Evolutionary conservation across 2,888 invertebrate genomes (phyloP).

Genomic region (Luperina testacea): DNA sequence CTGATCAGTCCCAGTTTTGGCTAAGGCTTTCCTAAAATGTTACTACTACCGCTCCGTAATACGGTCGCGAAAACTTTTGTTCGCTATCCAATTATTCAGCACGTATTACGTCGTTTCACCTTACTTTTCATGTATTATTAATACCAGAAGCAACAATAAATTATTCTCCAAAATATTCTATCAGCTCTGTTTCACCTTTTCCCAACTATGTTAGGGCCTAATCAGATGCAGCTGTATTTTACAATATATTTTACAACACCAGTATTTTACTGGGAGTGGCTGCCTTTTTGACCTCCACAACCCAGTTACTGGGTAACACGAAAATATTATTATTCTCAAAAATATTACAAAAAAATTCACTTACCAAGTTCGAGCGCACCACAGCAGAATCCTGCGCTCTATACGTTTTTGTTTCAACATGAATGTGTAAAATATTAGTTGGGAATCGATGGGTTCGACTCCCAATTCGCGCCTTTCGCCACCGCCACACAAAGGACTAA

Average conservation of each 20-base stretch:
- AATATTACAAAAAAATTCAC: slow-evolving; percentile 1
- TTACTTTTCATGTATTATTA: not conserved
- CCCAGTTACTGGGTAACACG: not conserved
- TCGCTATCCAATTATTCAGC: not conserved
- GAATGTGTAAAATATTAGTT: slow-evolving; percentile 83
- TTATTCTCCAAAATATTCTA: not conserved
- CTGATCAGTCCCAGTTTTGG: not conserved
- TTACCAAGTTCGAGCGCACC: slow-evolving; percentile 47
- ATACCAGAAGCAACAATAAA: not conserved
- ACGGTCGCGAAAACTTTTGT: not conserved
- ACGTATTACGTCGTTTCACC: not conserved
- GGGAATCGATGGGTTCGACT: slow-evolving; percentile 75
- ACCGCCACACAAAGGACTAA: slow-evolving; percentile 53
- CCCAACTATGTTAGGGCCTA: not conserved
- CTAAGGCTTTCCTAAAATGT: not conserved
- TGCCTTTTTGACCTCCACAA: too few relatives aligned
- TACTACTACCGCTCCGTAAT: not conserved
- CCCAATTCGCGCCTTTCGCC: slow-evolving; percentile 63
- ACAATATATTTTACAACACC: not conserved
- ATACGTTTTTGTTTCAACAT: slow-evolving; percentile 78
- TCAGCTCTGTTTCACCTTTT: not conserved
- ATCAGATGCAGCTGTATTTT: too few relatives aligned
- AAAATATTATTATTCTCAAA: not conserved
- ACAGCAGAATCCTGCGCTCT: slow-evolving; percentile 68
- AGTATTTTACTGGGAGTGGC: not conserved